Evolutionary conservation across 2,888 invertebrate genomes (phyloP), one percentile per base, ranked within the genome.

Genomic region (Pandemis heparana): DNA sequence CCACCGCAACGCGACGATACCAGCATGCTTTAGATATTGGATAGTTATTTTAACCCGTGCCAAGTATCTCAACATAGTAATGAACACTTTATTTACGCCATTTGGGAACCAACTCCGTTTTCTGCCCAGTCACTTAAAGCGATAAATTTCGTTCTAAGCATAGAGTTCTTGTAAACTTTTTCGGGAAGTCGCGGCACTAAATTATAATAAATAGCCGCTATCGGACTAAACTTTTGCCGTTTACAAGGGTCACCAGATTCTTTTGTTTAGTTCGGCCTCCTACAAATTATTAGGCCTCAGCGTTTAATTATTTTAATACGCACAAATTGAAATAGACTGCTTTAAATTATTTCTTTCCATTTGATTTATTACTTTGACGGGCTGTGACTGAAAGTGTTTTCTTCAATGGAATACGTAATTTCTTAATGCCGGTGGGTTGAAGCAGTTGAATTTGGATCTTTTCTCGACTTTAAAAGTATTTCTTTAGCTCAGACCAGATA

Each of bases 201-300:
- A 81, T 84, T 78, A 82, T 80, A 81, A 82, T 84, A 80, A 82
- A 73, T 78, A 76, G 81, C 79, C 79, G 74, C 76, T 75, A 79
- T 78, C 76, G 69, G 73, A 63, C 71, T 71, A 79, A 86, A 85
- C 79, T 87, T 85, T 71, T n/a, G 71, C 79, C 80, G 80, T 86
- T 43, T 82, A 77, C 71, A 77, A 76, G 79, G 80, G 75, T 77
- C 78, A 76, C 75, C 77, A 75, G 71, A 76, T 75, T 75, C 75
- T 76, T 76, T 75, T 70, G 61, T 75, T 74, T 74, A 72, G 73
- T 74, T 66, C 62, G 63, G 70, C 51, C 59, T 62, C 78, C 75
- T 75, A 62, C 63, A 74, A 76, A 67, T 76, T 73, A 76, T 75
- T 32, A 72, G 38, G 64, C 70, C 8, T 68, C 16, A 23, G 39